These are phyloP conservation scores for Typhlomys cinereus DNA, from an alignment of 2,113 vertebrate genomes.

Conservation along the genomic window DNA sequence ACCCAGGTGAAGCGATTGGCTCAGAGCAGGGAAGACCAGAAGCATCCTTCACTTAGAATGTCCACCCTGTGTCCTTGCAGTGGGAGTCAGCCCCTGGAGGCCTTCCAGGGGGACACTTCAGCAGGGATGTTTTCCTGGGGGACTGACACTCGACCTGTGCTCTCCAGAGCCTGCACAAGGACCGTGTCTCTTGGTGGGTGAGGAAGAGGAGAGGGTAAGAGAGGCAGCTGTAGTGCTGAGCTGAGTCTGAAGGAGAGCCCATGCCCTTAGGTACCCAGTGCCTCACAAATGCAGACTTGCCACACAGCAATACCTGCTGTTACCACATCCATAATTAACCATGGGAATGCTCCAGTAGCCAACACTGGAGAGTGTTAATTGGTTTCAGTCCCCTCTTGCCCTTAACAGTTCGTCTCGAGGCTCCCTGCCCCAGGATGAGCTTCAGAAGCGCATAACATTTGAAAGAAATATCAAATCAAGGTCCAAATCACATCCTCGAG, in stretches of 20 bases:
- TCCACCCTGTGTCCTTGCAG: neutral
- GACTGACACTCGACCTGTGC: too few relatives aligned
- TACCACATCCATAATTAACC: too few relatives aligned
- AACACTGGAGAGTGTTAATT: neutral
- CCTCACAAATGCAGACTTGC: too few relatives aligned
- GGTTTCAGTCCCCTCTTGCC: neutral
- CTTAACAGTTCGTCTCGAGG: neutral
- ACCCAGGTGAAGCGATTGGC: too few relatives aligned
- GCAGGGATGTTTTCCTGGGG: neutral
- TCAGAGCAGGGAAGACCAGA: neutral
- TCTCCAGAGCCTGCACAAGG: neutral
- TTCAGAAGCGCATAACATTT: neutral
- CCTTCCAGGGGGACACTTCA: neutral
- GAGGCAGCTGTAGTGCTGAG: neutral
- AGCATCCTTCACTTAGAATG: too few relatives aligned
- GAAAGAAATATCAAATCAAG: neutral
- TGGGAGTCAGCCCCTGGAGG: fast-evolving
- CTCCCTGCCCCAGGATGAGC: neutral
- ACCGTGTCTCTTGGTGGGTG: too few relatives aligned
- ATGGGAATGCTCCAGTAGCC: neutral
- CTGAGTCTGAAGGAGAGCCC: neutral
- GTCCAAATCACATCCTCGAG: too few relatives aligned
- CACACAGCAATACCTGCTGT: too few relatives aligned
- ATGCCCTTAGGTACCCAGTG: neutral
- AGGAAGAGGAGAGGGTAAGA: neutral